Base-by-base conservation (phyloP, 2,888 invertebrate species). In the Caenorhabditis uteleia region DNA sequence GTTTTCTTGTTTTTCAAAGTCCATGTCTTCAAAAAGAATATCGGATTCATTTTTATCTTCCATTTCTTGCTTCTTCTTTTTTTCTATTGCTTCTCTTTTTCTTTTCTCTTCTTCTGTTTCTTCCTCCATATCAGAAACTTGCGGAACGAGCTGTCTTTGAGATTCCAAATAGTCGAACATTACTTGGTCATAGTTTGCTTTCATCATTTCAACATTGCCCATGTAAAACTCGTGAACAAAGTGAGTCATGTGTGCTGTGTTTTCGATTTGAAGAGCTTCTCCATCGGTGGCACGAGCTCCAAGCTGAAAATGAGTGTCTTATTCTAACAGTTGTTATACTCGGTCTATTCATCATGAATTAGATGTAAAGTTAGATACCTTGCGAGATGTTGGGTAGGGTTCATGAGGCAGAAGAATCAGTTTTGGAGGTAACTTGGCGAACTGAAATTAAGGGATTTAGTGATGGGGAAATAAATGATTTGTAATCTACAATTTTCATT, bases 201-300 rank as follows among this genome's bases (percentile, higher is more conserved):
- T 65, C 57, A 83, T 42, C 1, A 62, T 46, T 8, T 68, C 73
- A 59, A 82, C 39, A 46, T 82, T 89, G 48, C 89, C 88, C 82
- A 91, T 88, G 84, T 97, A 97, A 86, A 92, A 89, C 79, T 93
- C 90, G 85, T 91, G 94, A 0, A 97, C 95, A 85, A 91, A 93
- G 82, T 91, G 89, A 1, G 93, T 92, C 91, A 95, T 93, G 82
- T 94, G 91, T 1, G 92, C 89, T 91, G 97, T 95, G 84, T 93
- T 91, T 65, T 89, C 87, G 18, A 91, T 88, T 36, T 89, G 86
- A 79, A 91, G 86, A 5, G 88, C 86, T 16, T 72, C 66, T 16
- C 66, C 70, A 10, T 53, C 62, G 5, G 79, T 75, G 3, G 79
- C 71, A 6, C 78, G 70, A 40, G 77, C 77, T 8, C 74, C 68